Evolutionary conservation across 2,797 vertebrate species (phyloP), one percentile per base, ranked within the genome.

Genomic region (Strix occidentalis): DNA sequence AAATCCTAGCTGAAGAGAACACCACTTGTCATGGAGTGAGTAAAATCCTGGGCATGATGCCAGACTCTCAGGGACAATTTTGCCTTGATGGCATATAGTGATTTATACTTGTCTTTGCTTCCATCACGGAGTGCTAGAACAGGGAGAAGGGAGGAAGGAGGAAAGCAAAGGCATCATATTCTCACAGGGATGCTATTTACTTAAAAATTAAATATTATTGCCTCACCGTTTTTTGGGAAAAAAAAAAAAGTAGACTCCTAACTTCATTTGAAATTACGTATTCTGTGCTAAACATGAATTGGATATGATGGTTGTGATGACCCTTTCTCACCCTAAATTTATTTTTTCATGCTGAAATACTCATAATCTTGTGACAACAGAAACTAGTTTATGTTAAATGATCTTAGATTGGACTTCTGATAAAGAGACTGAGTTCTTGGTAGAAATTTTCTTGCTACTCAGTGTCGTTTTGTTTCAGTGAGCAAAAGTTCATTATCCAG

Each of bases 21-120:
- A 95, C 77, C 20, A 25, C 94, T 97, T 97, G 93, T 97, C 97
- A 92, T 5, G 69, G 92, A 97, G 78, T 70, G 92, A 97, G 87
- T 96, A 31, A 93, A 95, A 93, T 81, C 58, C 95, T 72, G 87
- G 97, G 95, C 95, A 8, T 41, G 75, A n/a, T 91, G 97, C 97
- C 98, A 98, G 84, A 11, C 54, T 92, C 91, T 58, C 82, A 84
- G 94, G 95, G 96, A 90, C 90, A 91, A 81, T 87, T 96, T 90
- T 96, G 92, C 92, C 86, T 90, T 96, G 94, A 95, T 92, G 89
- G 90, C 53, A 68, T 60, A 50, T 8, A 95, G 91, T 85, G 88
- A 89, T 96, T 95, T 97, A 87, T 94, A 50, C 80, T 97, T 87
- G 75, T 95, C 84, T 97, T 87, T 97, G 91, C 83, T 94, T 95